A percentile compares a stretch with the other conserved stretches of the same genome.
Conservation (phyloP, 1,140 invertebrate genomes). For the Heliconius hermathena region DNA sequence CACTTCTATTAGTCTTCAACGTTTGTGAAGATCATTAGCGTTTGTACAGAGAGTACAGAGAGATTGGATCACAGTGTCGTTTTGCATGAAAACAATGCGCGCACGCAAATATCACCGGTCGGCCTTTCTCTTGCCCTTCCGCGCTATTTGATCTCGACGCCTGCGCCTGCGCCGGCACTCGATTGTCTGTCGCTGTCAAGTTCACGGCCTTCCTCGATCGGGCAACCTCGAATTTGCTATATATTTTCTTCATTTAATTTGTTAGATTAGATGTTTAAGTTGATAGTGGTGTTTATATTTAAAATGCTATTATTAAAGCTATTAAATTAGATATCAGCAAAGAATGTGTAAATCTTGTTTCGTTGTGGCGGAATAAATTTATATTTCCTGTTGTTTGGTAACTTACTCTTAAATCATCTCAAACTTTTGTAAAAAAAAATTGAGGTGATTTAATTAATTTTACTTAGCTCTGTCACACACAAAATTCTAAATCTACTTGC, state of each 20-base stretch:
- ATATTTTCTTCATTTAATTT: not conserved
- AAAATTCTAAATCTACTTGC: too few species aligned
- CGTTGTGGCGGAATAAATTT: too few species aligned
- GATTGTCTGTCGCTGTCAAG: slow-evolving; percentile 67
- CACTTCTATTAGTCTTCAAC: slow-evolving; percentile 14
- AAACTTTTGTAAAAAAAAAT: too few species aligned
- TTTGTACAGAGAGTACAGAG: not conserved
- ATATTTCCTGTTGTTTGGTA: too few species aligned
- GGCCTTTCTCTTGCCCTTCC: slow-evolving; percentile 54
- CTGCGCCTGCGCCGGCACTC: slow-evolving; percentile 35
- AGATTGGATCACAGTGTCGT: slow-evolving; percentile 26
- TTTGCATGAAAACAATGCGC: slow-evolving; percentile 25
- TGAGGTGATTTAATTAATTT: too few species aligned
- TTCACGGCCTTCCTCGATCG: slow-evolving; percentile 57
- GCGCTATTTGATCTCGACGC: slow-evolving; percentile 47
- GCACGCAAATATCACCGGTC: slow-evolving; percentile 37
- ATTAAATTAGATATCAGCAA: too few species aligned
- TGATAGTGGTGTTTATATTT: not conserved
- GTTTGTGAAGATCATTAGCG: slow-evolving; percentile 32
- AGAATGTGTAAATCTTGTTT: too few species aligned
- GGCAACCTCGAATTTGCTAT: slow-evolving; percentile 5
- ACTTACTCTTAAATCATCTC: too few species aligned
- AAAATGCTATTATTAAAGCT: not conserved
- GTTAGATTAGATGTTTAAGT: not conserved
- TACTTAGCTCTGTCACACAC: too few species aligned